Evolutionary conservation across 2,888 invertebrate species (phyloP).

Genomic region (Ophion ellenae): DNA sequence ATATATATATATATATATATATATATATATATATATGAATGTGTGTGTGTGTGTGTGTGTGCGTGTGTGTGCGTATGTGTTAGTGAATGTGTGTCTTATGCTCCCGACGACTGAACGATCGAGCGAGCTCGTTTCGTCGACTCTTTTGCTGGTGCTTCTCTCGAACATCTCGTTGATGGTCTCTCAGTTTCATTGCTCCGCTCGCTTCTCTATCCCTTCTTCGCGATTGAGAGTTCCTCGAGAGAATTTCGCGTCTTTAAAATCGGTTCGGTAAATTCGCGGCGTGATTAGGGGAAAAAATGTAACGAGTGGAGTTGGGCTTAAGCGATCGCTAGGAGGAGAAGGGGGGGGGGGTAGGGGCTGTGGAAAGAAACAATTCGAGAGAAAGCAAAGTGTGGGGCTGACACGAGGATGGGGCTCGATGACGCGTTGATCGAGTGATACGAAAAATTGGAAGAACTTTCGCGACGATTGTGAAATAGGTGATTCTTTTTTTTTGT

Average conservation of each 20-base stretch:
- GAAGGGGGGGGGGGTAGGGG: not conserved
- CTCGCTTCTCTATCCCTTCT: slow-evolving; percentile 15
- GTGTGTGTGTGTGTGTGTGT: slow-evolving; percentile 8
- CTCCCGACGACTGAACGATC: slow-evolving; percentile 61
- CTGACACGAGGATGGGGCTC: slow-evolving; percentile 11
- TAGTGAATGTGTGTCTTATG: slow-evolving; percentile 24
- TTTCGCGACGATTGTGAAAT: not conserved
- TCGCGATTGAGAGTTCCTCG: slow-evolving; percentile 51
- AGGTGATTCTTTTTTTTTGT: not conserved
- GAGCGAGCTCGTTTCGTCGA: slow-evolving; percentile 63
- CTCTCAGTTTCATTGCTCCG: slow-evolving; percentile 52
- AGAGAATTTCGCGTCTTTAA: slow-evolving; percentile 60
- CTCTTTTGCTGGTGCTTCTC: slow-evolving; percentile 40
- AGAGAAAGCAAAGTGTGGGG: not conserved
- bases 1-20: not conserved
- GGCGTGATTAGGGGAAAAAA: slow-evolving; percentile 6
- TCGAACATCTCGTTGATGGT: slow-evolving; percentile 51
- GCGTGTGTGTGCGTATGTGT: not conserved
- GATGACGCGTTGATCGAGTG: slow-evolving; percentile 13
- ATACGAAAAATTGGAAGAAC: slow-evolving; percentile 2
- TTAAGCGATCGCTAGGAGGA: not conserved
- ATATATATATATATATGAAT: not conserved
- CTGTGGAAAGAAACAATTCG: slow-evolving; percentile 11
- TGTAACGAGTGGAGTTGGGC: not conserved
- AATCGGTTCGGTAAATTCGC: slow-evolving; percentile 34